Conservation (phyloP, 2,797 vertebrate species). For the Intellagama lesueurii region DNA sequence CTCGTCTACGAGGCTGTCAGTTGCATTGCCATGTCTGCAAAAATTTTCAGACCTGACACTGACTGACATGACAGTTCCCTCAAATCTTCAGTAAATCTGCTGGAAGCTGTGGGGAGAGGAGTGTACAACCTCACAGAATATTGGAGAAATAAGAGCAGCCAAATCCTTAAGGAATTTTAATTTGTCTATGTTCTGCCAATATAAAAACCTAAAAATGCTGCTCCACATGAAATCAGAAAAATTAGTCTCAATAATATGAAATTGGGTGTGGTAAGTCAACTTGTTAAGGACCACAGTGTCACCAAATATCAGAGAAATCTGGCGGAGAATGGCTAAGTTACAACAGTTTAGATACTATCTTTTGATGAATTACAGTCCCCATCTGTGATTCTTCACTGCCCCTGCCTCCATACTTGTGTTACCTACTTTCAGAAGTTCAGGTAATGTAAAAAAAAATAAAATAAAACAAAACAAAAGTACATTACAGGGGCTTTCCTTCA, state of each 20-base stretch:
- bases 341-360: background rate
- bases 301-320: background rate
- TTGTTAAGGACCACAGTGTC: background rate
- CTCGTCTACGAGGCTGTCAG: background rate
- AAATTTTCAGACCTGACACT: background rate
- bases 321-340: background rate
- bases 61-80: background rate
- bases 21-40: background rate
- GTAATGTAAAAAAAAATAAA: background rate
- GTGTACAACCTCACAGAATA: background rate
- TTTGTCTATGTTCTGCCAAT: background rate
- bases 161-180: background rate
- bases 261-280: background rate
- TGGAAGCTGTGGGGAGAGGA: background rate
- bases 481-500: background rate
- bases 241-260: background rate
- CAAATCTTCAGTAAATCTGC: constrained; percentile 4
- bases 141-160: background rate
- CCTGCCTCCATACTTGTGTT: background rate
- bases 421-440: background rate
- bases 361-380: background rate
- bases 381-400: background rate
- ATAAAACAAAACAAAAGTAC: background rate
- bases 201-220: background rate
- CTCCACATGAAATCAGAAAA: background rate